Percentiles rank a stretch among this genome's conserved stretches.
Conservation (phyloP, 1,140 invertebrate species). For the Drosophila kikkawai region DNA sequence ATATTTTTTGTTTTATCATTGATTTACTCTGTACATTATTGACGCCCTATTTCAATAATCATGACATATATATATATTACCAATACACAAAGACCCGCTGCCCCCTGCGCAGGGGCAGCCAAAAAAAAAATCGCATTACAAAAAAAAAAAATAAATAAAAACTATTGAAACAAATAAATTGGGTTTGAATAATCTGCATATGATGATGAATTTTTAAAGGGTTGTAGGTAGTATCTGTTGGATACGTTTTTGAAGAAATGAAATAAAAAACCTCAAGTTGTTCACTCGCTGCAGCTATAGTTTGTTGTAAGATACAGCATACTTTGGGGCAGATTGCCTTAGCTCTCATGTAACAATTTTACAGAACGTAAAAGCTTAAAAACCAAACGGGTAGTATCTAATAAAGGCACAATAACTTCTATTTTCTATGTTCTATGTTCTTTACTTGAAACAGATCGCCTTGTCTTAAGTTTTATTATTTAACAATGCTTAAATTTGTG, state of each 20-base stretch:
- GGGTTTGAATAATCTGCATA: neutral
- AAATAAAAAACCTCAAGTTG: neutral
- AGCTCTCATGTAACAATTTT: neutral
- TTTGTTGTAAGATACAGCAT: neutral
- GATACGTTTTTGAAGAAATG: neutral
- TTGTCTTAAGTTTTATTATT: no score
- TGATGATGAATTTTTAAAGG: neutral
- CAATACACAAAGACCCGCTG: slow-evolving; percentile 52
- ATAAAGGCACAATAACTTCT: neutral
- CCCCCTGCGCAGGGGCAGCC: slow-evolving; percentile 12
- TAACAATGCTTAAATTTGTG: no score
- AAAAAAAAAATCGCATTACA: slow-evolving; percentile 52
- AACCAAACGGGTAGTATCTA: no score
- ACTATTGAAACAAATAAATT: slow-evolving; percentile 18
- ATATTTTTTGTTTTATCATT: slow-evolving; percentile 51
- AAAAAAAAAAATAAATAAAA: slow-evolving; percentile 39
- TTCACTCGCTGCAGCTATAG: neutral
- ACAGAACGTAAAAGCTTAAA: neutral
- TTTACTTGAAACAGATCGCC: no score
- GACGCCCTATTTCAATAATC: slow-evolving; percentile 73
- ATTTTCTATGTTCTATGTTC: no score
- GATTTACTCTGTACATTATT: slow-evolving; percentile 45
- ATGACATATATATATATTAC: slow-evolving; percentile 66
- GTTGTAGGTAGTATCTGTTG: neutral
- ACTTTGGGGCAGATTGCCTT: neutral